A percentile compares a stretch with the other conserved stretches of the same genome.
These are phyloP conservation scores for Acanthosepion pharaonis DNA, from an alignment of 2,888 invertebrate species.

Conservation along the genomic window DNA sequence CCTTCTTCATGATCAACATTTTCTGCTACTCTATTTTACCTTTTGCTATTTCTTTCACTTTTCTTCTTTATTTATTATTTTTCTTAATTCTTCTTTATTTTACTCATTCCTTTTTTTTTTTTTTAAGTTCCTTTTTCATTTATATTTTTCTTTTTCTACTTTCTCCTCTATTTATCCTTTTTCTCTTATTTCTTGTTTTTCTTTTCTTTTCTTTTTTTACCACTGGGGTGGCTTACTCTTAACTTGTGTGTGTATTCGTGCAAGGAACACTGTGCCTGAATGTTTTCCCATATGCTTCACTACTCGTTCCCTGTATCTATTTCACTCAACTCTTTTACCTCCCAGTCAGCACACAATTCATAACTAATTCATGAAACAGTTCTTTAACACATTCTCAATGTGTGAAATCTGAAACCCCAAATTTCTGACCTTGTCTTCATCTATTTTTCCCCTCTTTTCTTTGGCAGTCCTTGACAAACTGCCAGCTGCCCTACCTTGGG, in stretches of 20 bases:
- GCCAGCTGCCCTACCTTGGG: background rate
- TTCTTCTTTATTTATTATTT: background rate
- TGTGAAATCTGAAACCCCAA: background rate
- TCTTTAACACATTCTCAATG: constrained; percentile 10
- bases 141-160: background rate
- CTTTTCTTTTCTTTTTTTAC: background rate
- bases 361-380: constrained; percentile 33
- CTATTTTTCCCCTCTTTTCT: background rate
- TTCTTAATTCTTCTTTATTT: background rate
- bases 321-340: constrained; percentile 33
- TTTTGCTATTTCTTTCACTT: background rate
- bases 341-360: constrained; percentile 33
- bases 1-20: background rate
- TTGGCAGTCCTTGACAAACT: background rate
- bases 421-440: constrained; percentile 22
- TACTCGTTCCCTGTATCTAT: background rate
- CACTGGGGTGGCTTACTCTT: background rate
- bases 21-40: background rate
- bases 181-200: background rate
- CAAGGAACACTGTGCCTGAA: constrained; percentile 40
- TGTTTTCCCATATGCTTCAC: constrained; percentile 36
- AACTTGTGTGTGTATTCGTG: background rate
- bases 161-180: background rate
- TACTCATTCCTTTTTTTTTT: background rate
- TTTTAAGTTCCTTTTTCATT: no score